phyloP scores from a whole-genome alignment of 2,797 vertebrate species.

The Rallus crepitans region DNA sequence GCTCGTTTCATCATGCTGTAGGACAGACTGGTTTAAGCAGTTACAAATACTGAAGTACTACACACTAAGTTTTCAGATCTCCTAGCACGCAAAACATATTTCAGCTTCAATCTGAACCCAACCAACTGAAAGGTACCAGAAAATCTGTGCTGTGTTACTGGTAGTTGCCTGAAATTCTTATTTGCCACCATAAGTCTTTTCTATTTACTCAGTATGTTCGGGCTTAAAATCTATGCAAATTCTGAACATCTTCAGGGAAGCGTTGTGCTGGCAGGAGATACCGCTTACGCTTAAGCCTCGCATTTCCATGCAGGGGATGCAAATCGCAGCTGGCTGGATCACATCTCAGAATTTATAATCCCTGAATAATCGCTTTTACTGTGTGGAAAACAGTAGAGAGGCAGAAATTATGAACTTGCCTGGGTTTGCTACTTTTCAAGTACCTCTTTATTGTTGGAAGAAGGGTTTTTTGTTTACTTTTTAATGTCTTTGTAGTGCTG shows the following conservation, averaged over 20 bases:
- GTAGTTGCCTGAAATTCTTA: background rate
- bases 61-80: background rate
- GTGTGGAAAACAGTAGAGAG: background rate
- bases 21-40: background rate
- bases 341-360: background rate
- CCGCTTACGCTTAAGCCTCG: background rate
- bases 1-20: background rate
- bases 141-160: background rate
- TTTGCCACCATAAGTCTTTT: background rate
- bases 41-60: background rate
- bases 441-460: background rate
- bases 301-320: background rate
- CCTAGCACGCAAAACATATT: background rate
- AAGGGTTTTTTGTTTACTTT: background rate
- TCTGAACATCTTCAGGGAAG: background rate
- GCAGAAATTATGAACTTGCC: background rate
- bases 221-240: background rate
- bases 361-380: background rate
- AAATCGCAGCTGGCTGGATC: background rate
- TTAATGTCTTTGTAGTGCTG: background rate
- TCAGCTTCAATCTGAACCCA: background rate
- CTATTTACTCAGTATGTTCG: background rate
- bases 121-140: background rate
- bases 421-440: background rate
- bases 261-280: background rate